Evolutionary conservation across 2,797 vertebrate genomes (phyloP).

Genomic region (Sebastes vulpes): DNA sequence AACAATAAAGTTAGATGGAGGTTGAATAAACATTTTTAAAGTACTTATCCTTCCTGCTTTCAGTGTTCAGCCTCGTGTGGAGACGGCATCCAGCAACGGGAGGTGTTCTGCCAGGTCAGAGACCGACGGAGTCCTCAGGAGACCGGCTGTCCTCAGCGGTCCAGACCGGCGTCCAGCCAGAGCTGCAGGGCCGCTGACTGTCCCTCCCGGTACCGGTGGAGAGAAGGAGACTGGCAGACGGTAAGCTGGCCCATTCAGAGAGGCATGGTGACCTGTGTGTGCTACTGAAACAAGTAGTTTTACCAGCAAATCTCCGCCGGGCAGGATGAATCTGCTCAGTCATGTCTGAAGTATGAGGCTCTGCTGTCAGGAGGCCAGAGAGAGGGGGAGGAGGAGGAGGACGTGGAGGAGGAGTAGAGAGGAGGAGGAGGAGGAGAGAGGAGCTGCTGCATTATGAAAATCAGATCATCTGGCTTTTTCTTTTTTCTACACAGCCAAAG

Average conservation of each 20-base stretch:
- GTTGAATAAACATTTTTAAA: not conserved
- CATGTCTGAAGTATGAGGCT: constrained; percentile 47
- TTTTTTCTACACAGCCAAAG: not conserved
- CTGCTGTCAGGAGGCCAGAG: constrained; percentile 35
- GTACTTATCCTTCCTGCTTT: constrained; percentile 73
- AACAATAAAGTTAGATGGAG: not conserved
- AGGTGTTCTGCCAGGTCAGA: constrained; percentile 87
- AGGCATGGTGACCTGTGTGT: not conserved
- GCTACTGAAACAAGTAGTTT: not conserved
- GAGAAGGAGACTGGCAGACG: constrained; percentile 89
- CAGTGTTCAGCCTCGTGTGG: constrained; percentile 94
- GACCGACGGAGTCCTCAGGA: constrained; percentile 74
- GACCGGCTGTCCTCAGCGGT: constrained; percentile 80
- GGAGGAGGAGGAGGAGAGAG: not conserved
- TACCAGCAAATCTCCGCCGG: not conserved
- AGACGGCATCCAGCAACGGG: constrained; percentile 86
- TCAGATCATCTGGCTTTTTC: constrained; percentile 44
- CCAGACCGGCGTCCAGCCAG: constrained; percentile 84
- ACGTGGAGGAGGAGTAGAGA: constrained; percentile 9
- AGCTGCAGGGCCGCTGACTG: constrained; percentile 87
- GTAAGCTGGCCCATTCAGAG: constrained; percentile 79
- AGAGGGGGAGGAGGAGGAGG: constrained; percentile 7
- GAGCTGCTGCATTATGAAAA: constrained; percentile 49
- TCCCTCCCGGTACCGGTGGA: constrained; percentile 87
- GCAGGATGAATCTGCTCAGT: constrained; percentile 25